Evolutionary conservation across 1,140 invertebrate genomes (phyloP).

Genomic region (Papilio machaon): DNA sequence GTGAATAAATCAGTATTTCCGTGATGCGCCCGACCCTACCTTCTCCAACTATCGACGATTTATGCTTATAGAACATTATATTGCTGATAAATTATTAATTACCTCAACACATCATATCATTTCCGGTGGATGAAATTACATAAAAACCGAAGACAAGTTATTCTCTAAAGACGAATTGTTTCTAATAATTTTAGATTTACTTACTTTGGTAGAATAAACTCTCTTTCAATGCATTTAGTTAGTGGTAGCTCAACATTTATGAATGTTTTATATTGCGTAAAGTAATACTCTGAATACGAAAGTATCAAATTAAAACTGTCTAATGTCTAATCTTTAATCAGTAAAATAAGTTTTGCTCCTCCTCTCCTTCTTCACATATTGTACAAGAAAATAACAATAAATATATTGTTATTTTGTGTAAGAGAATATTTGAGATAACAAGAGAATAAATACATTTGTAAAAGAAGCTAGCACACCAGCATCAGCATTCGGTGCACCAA

Average conservation of each 20-base stretch:
- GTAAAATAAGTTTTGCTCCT: no score
- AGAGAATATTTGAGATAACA: background rate
- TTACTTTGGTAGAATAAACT: no score
- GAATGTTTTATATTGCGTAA: no score
- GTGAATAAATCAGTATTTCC: constrained; percentile 82
- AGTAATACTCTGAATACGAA: no score
- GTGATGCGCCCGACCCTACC: constrained; percentile 65
- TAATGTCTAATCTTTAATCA: no score
- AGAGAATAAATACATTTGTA: background rate
- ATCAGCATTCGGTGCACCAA: constrained; percentile 68
- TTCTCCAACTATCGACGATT: constrained; percentile 68
- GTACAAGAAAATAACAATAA: background rate
- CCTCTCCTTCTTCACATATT: background rate
- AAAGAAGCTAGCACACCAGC: constrained; percentile 45
- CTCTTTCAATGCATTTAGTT: no score
- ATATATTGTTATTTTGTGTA: background rate
- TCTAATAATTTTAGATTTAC: no score
- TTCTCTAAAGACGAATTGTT: no score
- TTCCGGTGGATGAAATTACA: background rate
- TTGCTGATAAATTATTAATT: constrained; percentile 77
- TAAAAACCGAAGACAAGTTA: background rate
- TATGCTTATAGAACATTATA: constrained; percentile 72
- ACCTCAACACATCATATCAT: constrained; percentile 39
- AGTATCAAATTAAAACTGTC: no score
- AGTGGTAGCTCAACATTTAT: no score